Evolutionary conservation across 2,113 vertebrate genomes (phyloP).

Genomic region (Macquaria australasica): DNA sequence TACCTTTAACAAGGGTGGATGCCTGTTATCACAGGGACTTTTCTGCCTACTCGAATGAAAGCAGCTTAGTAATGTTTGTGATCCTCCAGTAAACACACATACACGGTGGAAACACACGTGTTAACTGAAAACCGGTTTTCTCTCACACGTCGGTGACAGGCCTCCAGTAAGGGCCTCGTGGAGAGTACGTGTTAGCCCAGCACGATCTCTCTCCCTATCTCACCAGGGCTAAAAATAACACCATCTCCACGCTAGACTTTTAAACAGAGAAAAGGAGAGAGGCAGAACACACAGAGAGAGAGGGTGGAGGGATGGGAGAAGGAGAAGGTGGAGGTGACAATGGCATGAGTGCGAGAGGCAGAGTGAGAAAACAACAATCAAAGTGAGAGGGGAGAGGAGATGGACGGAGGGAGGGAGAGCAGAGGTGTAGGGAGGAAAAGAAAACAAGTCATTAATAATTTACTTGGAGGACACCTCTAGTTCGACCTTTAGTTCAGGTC

Average conservation of each 20-base stretch:
- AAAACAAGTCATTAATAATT: constrained; percentile 78
- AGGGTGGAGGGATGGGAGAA: constrained; percentile 16
- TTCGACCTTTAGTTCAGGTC: constrained; percentile 71
- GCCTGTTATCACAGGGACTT: neutral
- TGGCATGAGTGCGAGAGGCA: constrained; percentile 33
- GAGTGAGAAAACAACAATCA: constrained; percentile 58
- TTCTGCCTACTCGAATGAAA: neutral
- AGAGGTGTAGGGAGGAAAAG: constrained; percentile 37
- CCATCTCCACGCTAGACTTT: constrained; percentile 51
- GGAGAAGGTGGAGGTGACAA: constrained; percentile 36
- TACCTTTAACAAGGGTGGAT: neutral
- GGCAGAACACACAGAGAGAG: neutral
- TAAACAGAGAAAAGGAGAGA: constrained; percentile 38
- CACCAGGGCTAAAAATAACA: constrained; percentile 75
- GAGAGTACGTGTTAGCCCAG: constrained; percentile 64
- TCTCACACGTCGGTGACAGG: constrained; percentile 39
- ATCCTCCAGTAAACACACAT: constrained; percentile 11
- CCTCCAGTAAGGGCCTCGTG: constrained; percentile 59
- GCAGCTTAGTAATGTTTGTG: constrained; percentile 14
- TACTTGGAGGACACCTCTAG: constrained; percentile 64
- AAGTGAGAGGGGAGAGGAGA: constrained; percentile 15
- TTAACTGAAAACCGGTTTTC: constrained; percentile 27
- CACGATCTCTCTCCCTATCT: constrained; percentile 52
- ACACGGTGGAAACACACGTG: constrained; percentile 1
- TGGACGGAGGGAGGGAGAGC: constrained; percentile 21